Evolutionary conservation across 2,888 invertebrate genomes (phyloP).

Genomic region (Volucella inflata): DNA sequence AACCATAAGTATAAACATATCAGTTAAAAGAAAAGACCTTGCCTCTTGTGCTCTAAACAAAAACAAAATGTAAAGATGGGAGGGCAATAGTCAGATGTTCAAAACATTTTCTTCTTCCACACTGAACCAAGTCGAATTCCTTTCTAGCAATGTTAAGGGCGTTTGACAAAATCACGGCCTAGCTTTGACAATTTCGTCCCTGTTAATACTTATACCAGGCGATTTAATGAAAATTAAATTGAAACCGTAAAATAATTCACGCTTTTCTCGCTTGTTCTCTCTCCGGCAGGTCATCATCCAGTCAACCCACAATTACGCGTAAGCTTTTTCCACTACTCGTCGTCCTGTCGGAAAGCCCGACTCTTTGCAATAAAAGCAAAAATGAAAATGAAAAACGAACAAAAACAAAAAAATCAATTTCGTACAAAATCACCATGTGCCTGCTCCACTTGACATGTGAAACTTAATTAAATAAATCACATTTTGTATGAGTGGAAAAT

Average conservation of each 20-base stretch:
- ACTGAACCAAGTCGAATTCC: no score
- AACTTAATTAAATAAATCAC: conserved; percentile 74
- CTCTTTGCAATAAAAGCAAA: neutral
- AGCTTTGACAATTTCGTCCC: conserved; percentile 7
- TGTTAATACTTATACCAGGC: conserved; percentile 1
- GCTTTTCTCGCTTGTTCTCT: conserved; percentile 28
- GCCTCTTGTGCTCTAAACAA: no score
- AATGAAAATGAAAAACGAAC: neutral
- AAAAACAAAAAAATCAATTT: conserved; percentile 40
- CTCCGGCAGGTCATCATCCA: neutral
- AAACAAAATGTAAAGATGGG: no score
- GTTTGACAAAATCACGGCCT: neutral
- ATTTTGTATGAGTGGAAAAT: conserved; percentile 68
- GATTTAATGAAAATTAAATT: conserved; percentile 60
- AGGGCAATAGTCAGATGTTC: no score
- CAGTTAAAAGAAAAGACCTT: no score
- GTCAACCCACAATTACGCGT: conserved; percentile 52
- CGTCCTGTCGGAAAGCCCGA: neutral
- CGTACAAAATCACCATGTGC: conserved; percentile 49
- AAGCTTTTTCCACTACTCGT: conserved; percentile 1
- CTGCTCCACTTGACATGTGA: conserved; percentile 64
- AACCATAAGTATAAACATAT: no score
- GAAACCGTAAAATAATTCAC: conserved; percentile 60
- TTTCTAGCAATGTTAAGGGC: neutral
- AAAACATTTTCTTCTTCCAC: no score